Evolutionary conservation across 2,888 invertebrate species (phyloP).

Genomic region (Fragum whitleyi): DNA sequence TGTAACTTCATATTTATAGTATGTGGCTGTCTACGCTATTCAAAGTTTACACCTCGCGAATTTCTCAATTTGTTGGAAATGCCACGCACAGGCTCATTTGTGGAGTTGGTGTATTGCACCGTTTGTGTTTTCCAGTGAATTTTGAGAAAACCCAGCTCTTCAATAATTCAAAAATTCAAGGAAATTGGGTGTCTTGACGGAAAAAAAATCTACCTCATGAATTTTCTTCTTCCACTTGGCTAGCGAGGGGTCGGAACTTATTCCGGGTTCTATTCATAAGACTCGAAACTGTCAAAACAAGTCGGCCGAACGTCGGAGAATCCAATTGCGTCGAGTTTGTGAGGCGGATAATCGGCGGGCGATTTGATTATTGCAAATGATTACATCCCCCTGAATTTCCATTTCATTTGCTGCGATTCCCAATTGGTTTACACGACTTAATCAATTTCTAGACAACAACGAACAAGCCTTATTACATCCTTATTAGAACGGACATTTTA

Average conservation of each 20-base stretch:
- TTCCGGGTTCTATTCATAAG: constrained; percentile 69
- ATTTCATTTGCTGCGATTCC: constrained; percentile 66
- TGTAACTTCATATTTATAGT: no score
- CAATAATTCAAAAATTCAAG: no score
- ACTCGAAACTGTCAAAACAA: constrained; percentile 66
- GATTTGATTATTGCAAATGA: constrained; percentile 69
- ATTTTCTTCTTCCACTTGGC: constrained; percentile 65
- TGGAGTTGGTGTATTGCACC: no score
- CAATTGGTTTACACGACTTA: constrained; percentile 67
- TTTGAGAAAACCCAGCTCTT: no score
- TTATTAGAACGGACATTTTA: constrained; percentile 29
- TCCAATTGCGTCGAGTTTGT: constrained; percentile 60
- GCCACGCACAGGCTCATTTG: no score
- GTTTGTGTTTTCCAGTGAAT: no score
- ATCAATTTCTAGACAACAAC: constrained; percentile 65
- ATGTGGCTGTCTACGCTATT: no score
- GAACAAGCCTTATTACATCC: constrained; percentile 48
- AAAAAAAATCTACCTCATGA: constrained; percentile 69
- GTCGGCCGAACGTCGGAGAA: constrained; percentile 52
- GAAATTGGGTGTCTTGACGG: background rate
- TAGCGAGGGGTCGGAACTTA: constrained; percentile 61
- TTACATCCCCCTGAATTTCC: constrained; percentile 66
- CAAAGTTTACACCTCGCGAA: no score
- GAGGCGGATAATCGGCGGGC: constrained; percentile 63
- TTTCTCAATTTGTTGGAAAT: no score